Conservation (phyloP, 2,888 invertebrate species). For the Neocrepidodera transversa region DNA sequence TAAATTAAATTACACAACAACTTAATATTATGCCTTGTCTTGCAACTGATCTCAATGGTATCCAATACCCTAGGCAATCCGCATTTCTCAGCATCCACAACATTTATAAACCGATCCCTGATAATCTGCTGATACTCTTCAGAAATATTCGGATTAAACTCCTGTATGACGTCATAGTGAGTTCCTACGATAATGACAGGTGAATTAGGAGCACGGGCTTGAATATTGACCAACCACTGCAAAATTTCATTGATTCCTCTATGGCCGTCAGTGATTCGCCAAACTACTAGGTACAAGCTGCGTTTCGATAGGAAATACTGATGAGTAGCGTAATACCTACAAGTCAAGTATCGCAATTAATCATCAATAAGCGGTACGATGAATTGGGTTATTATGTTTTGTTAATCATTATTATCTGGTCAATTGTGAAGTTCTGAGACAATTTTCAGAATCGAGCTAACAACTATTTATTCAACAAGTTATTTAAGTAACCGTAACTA, state of each 20-base stretch:
- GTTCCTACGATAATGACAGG: constrained; percentile 97
- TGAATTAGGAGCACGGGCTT: constrained; percentile 93
- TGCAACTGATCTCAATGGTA: constrained; percentile 90
- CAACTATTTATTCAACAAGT: too few species aligned
- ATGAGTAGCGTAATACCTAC: constrained; percentile 94
- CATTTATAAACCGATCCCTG: constrained; percentile 85
- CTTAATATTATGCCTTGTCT: constrained; percentile 87
- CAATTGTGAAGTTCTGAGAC: too few species aligned
- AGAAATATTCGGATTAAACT: constrained; percentile 66
- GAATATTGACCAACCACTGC: constrained; percentile 96
- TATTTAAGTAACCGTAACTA: too few species aligned
- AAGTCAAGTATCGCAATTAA: too few species aligned
- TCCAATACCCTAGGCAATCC: constrained; percentile 93
- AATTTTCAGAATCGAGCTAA: too few species aligned
- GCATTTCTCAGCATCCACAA: constrained; percentile 94
- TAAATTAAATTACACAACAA: constrained; percentile 91
- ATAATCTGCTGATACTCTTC: constrained; percentile 90
- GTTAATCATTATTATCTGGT: too few species aligned
- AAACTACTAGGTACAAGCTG: constrained; percentile 93
- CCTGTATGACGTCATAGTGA: constrained; percentile 87
- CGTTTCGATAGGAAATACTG: constrained; percentile 97
- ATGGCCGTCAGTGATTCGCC: constrained; percentile 92
- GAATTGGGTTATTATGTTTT: too few species aligned
- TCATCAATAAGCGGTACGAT: too few species aligned
- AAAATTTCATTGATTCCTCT: constrained; percentile 88